phyloP scores from a whole-genome alignment of 2,888 invertebrate genomes.

The Limnephilus rhombicus region DNA sequence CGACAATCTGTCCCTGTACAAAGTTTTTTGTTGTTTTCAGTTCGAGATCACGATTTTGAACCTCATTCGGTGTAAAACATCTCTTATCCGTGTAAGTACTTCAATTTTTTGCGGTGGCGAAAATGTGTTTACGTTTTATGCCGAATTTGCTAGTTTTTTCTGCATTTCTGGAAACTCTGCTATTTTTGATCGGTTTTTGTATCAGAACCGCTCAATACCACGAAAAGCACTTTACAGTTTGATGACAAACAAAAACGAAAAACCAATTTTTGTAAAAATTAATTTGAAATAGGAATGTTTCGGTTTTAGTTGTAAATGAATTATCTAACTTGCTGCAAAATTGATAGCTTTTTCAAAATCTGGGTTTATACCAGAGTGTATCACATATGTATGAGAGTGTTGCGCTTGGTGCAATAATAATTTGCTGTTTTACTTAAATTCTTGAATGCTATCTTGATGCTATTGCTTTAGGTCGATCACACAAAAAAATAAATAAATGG shows the following conservation, averaged over 20 bases:
- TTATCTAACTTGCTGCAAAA: neutral
- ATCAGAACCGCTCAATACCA: neutral
- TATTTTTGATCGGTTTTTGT: neutral
- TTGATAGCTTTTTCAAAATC: neutral
- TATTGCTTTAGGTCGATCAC: conserved; percentile 17
- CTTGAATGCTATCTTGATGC: neutral
- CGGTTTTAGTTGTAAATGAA: neutral
- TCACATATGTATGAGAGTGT: no score
- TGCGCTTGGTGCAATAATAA: neutral
- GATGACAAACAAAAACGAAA: neutral
- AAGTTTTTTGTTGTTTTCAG: neutral
- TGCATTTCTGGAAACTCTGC: neutral
- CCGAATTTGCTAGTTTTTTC: neutral
- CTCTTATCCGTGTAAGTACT: neutral
- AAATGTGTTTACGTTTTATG: neutral
- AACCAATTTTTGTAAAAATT: neutral
- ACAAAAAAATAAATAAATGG: neutral
- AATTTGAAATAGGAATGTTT: neutral
- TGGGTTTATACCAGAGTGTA: no score
- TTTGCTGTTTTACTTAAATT: neutral
- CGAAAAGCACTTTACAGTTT: neutral
- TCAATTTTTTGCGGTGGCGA: neutral
- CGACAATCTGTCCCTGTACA: neutral
- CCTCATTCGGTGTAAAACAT: neutral
- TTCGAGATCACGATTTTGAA: neutral